Evolutionary conservation across 2,113 vertebrate species (phyloP).

Genomic region (Triplophysa tibetana): DNA sequence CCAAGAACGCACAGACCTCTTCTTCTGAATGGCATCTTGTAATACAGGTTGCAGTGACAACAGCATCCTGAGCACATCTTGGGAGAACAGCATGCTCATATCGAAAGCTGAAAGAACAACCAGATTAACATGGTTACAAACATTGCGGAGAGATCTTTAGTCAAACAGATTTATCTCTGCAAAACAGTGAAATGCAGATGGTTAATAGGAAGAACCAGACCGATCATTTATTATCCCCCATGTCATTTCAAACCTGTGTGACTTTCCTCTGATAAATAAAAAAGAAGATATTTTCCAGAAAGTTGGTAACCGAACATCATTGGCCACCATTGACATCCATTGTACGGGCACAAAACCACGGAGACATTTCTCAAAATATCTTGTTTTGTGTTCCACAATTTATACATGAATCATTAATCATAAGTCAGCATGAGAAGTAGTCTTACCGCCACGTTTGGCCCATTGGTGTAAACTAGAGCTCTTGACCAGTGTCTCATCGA

Average conservation of each 20-base stretch:
- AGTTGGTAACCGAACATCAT: no score
- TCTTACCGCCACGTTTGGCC: conserved; percentile 92
- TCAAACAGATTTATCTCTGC: background rate
- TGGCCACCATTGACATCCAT: no score
- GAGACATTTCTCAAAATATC: no score
- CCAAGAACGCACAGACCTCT: conserved; percentile 92
- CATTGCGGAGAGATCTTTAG: background rate
- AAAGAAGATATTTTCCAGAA: no score
- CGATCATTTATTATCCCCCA: no score
- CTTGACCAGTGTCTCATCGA: conserved; percentile 95
- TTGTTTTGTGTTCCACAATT: no score
- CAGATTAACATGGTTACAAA: background rate
- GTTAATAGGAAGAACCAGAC: no score
- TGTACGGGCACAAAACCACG: no score
- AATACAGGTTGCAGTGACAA: conserved; percentile 94
- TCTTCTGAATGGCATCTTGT: conserved; percentile 98
- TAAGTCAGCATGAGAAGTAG: background rate
- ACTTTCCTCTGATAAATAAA: no score
- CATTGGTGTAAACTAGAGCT: conserved; percentile 94
- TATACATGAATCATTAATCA: no score
- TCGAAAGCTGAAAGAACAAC: conserved; percentile 79
- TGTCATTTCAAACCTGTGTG: no score
- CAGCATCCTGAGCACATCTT: conserved; percentile 94
- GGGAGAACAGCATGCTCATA: conserved; percentile 91
- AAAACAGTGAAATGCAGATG: no score